Base-by-base conservation (phyloP, 2,888 invertebrate genomes). In the Spicauda simplicius region DNA sequence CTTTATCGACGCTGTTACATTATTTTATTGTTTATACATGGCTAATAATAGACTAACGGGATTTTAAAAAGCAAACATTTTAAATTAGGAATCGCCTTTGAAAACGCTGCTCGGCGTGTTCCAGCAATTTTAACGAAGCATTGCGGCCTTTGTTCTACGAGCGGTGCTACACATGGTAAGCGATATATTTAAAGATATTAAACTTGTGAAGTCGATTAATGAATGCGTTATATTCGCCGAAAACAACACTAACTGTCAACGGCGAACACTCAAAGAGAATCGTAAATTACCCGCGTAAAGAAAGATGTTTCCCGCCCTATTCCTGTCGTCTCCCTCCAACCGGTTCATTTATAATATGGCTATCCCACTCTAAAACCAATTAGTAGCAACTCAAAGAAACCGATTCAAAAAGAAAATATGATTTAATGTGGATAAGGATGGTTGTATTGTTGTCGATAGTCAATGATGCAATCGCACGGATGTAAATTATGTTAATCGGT, bases 291-390 rank as follows among this genome's bases (percentile, higher is more conserved):
- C 72, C 73, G 80, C 73, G 80, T 80, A 86, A 87, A 87, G 89
- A 89, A 90, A 90, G 89, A 91, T 89, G 87, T 84, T 84, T 87
- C 87, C 89, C 89, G 88, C 86, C 83, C 80, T 76, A 74, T 72
- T 73, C 69, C 56, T 52, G 72, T 73, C 74, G 68, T 82, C 82
- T 77, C 77, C 74, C 71, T 86, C 81, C 68, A 18, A 68, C 79
- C 30, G 12, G 14, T 14, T 6, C 30, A 16, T 6, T 62, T 30
- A 19, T 33, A n/a, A 25, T 74, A 41, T 12, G 12, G 48, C 71
- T 54, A 37, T 76, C 78, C 70, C 74, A 50, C 66, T 77, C 70
- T 69, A 33, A 68, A 74, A 76, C 76, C 75, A 78, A 78, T 78
- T 78, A 78, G 78, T 70, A 59, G 69, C 57, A 64, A 61, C 72